Conservation (phyloP, 2,113 vertebrate species). For the Eulacestoma nigropectus region DNA sequence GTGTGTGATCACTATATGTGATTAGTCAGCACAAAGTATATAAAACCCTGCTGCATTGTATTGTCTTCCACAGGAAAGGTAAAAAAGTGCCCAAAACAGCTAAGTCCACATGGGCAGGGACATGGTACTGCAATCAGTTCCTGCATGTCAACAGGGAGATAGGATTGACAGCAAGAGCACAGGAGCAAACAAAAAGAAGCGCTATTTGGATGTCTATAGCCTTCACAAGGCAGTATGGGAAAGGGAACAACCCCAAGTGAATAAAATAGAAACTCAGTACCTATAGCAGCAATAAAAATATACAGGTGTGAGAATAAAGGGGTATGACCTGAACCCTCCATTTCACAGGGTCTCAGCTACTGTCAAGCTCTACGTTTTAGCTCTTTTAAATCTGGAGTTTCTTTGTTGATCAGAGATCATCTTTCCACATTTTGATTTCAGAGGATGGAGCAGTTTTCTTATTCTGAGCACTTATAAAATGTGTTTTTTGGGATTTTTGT, state of each 20-base stretch:
- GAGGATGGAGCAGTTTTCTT: neutral
- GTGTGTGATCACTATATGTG: neutral
- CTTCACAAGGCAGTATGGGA: neutral
- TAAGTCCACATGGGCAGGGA: neutral
- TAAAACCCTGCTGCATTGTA: neutral
- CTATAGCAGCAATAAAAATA: neutral
- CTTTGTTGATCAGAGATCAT: neutral
- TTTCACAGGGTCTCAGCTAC: neutral
- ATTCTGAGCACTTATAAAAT: neutral
- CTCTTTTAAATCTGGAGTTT: neutral
- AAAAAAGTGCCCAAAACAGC: neutral
- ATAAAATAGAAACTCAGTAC: neutral
- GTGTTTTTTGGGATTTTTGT: neutral
- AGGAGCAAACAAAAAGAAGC: neutral
- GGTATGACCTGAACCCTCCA: accelerated
- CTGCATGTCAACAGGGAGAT: neutral
- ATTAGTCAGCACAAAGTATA: neutral
- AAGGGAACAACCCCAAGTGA: neutral
- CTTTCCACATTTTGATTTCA: neutral
- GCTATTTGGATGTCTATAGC: neutral
- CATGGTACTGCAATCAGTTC: neutral
- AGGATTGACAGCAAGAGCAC: neutral
- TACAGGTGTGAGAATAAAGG: neutral
- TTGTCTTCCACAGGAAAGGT: neutral
- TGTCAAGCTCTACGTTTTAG: neutral